Evolutionary conservation across 2,113 vertebrate species (phyloP), one percentile per base, ranked within the genome.

Genomic region (Helogale parvula): DNA sequence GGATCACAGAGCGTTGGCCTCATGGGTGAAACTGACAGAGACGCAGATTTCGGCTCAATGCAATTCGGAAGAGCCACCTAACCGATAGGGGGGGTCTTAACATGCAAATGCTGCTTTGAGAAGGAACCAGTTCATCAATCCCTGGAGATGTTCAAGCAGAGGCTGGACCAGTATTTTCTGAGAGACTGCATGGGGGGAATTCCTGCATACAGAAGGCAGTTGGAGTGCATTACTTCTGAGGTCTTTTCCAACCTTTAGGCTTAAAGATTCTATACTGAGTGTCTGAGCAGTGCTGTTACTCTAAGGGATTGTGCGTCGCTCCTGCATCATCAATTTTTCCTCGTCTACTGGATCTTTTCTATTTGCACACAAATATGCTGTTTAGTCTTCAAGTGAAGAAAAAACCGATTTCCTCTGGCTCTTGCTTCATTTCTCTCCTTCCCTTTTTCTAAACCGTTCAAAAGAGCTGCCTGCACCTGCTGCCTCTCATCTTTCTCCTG

Each of bases 381-480:
- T 88, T 96, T 84, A 50, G 83, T 52, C 83, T 88, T 21, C 8
- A 92, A 66, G 14, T 88, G 57, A 76, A 82, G 50, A 93, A 94
- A 88, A 94, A 94, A 90, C 9, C 0, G 2, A 7, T 87, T 93
- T 86, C 35, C 25, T 86, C 33, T 13, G 45, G 74, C 76, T 45
- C 21, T 77, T 88, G 35, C 31, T 25, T 25, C 25, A 38, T 88
- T 76, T 84, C 47, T 87, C 27, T 93, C 19, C 45, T 94, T 91
- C 29, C 60, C 8, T 71, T 88, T 86, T 86, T 60, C 79, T 82
- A 66, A 95, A 66, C 29, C 41, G 29, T 76, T 90, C 82, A 76
- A 74, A 86, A 74, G 29, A 33, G 38, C 35, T 29, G 71, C 35
- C 31, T 72, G 45, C 27, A 52, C 57, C 82, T 69, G 66, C 86